Base-by-base conservation (phyloP, 1,140 invertebrate species). In the Mizuhopecten yessoensis region DNA sequence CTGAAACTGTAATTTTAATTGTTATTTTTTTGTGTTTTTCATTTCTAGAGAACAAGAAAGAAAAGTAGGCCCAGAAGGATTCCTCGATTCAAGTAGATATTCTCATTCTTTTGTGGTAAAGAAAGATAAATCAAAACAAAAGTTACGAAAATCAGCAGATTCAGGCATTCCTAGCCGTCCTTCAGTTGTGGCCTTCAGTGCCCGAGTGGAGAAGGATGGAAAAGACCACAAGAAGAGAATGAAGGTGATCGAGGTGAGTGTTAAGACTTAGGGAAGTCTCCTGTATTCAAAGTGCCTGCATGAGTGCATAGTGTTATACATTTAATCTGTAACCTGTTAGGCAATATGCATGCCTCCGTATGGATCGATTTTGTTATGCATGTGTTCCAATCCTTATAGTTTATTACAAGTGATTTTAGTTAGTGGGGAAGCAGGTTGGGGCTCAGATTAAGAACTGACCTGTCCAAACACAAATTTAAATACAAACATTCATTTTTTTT, bases 221-320 rank as follows among this genome's bases (percentile, higher is more conserved):
- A 95, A 94, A 88, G 95, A 96, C 33, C 95, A 95, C 93, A 92
- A 96, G 23, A 95, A 94, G 90, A 94, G 94, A 90, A 92, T 96
- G 11, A 96, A 96, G 94, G 93, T 96, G 45, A 96, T 96, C 92
- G 96, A 96, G 94, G 96, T 96, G 39, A 49, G 88, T 91, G 5
- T 49, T 57, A 9, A 87, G 3, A 75, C n/a, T n/a, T n/a, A 75
- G n/a, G 57, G n/a, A 75, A 0, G 57, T 5, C 11, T 75, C 11
- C 3, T 3, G 9, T 11, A n/a, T 75, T 13, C 29, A 75, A 75
- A 75, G 57, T 75, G 57, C 57, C n/a, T 75, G 57, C 57, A 29
- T 75, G 57, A 75, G n/a, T 87, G 36, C 36, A 11, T n/a, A 34
- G 34, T 87, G 34, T 0, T 20, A 87, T 87, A 36, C 34, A 36